Conservation (phyloP, 2,888 invertebrate species). For the Folsomia manolachei region DNA sequence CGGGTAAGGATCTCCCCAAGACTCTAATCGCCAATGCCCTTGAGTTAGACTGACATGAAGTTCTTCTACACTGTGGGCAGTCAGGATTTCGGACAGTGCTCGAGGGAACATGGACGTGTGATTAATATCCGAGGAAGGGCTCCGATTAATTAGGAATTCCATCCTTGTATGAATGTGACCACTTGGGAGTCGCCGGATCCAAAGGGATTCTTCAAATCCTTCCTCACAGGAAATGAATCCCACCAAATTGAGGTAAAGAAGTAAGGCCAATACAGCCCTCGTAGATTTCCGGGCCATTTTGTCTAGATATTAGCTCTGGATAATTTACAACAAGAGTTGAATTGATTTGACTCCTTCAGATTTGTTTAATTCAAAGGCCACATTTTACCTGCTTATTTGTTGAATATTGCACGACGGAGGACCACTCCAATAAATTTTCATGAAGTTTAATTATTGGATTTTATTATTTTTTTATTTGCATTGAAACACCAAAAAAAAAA, state of each 20-base stretch:
- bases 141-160: slow-evolving; percentile 66
- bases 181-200: slow-evolving; percentile 77
- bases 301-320: no score
- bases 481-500: no score
- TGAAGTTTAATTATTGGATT: no score
- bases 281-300: no score
- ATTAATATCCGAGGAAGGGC: slow-evolving; percentile 53
- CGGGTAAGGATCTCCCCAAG: slow-evolving; percentile 89
- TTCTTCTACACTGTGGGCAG: slow-evolving; percentile 80
- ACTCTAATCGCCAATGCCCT: slow-evolving; percentile 88
- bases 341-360: no score
- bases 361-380: no score
- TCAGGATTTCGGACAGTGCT: slow-evolving; percentile 81
- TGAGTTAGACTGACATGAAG: slow-evolving; percentile 87
- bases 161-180: slow-evolving; percentile 86
- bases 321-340: no score
- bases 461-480: no score
- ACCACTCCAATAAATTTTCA: no score
- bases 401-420: no score
- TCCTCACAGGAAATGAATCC: slow-evolving; percentile 56
- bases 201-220: slow-evolving; percentile 80
- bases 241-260: not conserved
- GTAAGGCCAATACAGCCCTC: no score
- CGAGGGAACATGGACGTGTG: slow-evolving; percentile 86
- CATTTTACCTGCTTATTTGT: no score